Base-by-base conservation (phyloP, 2,797 vertebrate genomes). In the Aplochiton taeniatus region DNA sequence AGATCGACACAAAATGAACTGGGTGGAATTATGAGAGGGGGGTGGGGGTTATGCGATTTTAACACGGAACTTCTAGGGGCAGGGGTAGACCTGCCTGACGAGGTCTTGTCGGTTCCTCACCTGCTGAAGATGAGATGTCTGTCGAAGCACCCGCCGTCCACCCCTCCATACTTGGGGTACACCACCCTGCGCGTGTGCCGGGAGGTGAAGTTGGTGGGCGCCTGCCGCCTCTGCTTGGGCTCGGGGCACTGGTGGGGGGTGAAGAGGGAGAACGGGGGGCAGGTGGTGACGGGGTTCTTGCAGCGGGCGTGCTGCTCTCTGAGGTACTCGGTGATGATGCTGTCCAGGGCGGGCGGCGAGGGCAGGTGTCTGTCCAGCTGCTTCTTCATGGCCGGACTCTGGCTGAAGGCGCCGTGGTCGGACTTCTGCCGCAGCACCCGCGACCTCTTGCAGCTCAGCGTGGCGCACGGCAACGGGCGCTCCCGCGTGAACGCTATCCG, bases 261-360 rank as follows among this genome's bases (percentile, higher is more conserved):
- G 89, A 99, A 99, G 66, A 99, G 96, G 75, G 97, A 98, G 88
- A 99, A 99, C 46, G 96, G 97, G 19, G 98, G 98, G 77, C 98
- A 99, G 64, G 97, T 99, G 59, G 96, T 97, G 53, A 99, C 97
- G 0, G 98, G 98, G 92, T 99, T 98, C 90, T 98, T 99, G 90
- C 98, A 99, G 85, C 98, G 97, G 3, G 98, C 96, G 0, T 99
- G 98, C 87, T 99, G 98, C 83, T 99, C 98, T 77, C 98, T 93
- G 87, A 99, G 90, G 84, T 98, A 99, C 79, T 99, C 98, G 14
- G 97, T 99, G 88, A 99, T 99, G 87, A 99, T 99, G 89, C 96
- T 94, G 93, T 99, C 98, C 78, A 99, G 85, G 0, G 95, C 95
- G 69, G 98, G 98, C 0, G 98, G 98, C 65, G 98, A 99, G 63